These are phyloP conservation scores for Martes flavigula DNA, from an alignment of 2,797 vertebrate genomes.

Conservation along the genomic window DNA sequence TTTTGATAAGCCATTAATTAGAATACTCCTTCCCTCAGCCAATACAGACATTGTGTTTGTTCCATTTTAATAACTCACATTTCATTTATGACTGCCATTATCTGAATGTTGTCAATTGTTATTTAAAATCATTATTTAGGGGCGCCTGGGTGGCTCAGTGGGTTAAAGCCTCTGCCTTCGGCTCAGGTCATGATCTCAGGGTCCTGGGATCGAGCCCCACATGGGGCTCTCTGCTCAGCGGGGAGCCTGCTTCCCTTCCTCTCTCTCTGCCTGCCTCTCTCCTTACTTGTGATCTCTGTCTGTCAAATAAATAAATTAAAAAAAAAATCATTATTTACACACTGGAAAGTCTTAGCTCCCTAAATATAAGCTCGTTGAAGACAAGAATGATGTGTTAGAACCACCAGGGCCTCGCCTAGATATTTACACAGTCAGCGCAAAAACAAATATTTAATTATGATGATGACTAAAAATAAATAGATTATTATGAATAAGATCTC, in stretches of 20 bases:
- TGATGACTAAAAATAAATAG: neutral
- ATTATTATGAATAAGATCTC: neutral
- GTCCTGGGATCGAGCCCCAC: too few species aligned
- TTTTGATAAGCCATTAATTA: neutral
- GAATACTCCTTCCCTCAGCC: neutral
- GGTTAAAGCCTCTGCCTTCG: too few species aligned
- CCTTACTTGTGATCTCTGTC: too few species aligned
- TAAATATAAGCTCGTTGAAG: slow-evolving; percentile 50
- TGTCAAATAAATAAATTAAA: too few species aligned
- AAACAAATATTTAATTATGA: slow-evolving; percentile 35
- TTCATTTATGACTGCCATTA: slow-evolving; percentile 42
- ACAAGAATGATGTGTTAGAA: neutral
- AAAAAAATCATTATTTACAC: slow-evolving; percentile 1
- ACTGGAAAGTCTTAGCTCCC: neutral
- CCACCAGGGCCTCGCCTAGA: neutral
- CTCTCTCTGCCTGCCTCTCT: too few species aligned
- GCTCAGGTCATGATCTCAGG: too few species aligned
- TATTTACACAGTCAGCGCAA: neutral
- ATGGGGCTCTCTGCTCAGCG: too few species aligned
- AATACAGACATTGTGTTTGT: neutral
- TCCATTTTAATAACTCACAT: neutral
- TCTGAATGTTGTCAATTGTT: neutral
- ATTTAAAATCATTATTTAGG: slow-evolving; percentile 38
- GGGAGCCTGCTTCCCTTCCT: too few species aligned
- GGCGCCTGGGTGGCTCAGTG: too few species aligned